Base-by-base conservation (phyloP, 2,113 vertebrate genomes). In the Mus pahari region DNA sequence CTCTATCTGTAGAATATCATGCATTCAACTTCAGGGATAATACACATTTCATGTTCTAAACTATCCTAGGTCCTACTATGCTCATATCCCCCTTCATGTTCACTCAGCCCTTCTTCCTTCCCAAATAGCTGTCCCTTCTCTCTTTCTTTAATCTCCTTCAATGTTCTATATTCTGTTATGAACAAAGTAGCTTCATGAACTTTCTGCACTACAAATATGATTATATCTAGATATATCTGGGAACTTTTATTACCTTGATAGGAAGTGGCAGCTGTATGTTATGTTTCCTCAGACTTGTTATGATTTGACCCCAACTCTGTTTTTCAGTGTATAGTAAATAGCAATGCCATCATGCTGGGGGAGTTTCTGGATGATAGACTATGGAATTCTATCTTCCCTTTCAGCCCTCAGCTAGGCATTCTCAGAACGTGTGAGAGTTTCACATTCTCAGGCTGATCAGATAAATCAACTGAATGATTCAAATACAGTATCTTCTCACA, bases 31-130 rank as follows among this genome's bases (percentile, higher is more conserved):
- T 86, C 28, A 31, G 62, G 42, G 39, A 5, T 19, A 6, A 1
- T 9, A 9, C 58, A 33, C 42, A n/a, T 86, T 92, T 96, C 66
- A 55, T 75, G 36, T 75, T 88, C 4, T 92, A 82, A 42, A 22
- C 17, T 58, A 13, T 68, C 28, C 66, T 5, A 55, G 48, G 24
- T 73, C 36, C 33, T 82, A 45, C 19, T 94, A 82, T 77, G 66
- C 31, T 64, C 66, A 68, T 36, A 14, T 2, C 26, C 33, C 0
- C 31, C 36, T 78, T 62, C 14, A 19, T 28, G 1, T 33, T 50
- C 14, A 16, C 33, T 87, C 39, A 24, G 7, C 66, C 77, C 24
- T 10, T 5, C 14, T 64, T 8, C 74, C 28, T 89, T 89, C 20
- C 71, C 71, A 28, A 79, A 55, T 55, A 64, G 0, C 3, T 24